These are phyloP conservation scores for Drosophila phalerata DNA, from an alignment of 2,888 invertebrate species.

Conservation along the genomic window DNA sequence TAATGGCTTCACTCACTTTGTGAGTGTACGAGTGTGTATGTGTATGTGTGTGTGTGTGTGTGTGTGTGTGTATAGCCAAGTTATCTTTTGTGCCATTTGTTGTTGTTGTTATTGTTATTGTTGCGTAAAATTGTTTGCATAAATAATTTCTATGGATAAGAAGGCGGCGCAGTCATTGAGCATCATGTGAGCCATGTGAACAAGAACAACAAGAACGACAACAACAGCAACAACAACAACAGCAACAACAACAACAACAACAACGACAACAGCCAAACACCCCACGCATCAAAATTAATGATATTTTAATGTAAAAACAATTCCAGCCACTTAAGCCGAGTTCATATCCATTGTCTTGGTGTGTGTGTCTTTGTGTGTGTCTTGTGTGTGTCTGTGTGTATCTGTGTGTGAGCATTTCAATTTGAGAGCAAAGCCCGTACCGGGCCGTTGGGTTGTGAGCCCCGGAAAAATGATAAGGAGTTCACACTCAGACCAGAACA, in stretches of 20 bases:
- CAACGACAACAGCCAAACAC: slow-evolving; percentile 9
- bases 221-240: slow-evolving; percentile 19
- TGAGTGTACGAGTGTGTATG: slow-evolving; percentile 8
- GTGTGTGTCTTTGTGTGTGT: slow-evolving; percentile 3
- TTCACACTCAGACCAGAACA: slow-evolving; percentile 11
- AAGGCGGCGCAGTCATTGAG: slow-evolving; percentile 19
- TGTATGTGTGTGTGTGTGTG: slow-evolving; percentile 6
- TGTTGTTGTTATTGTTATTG: slow-evolving; percentile 29
- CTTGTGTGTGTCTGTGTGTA: slow-evolving; percentile 15
- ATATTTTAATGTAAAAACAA: slow-evolving; percentile 82
- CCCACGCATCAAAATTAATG: slow-evolving; percentile 72
- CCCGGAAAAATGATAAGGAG: slow-evolving; percentile 22
- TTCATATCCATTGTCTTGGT: slow-evolving; percentile 49
- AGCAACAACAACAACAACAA: background rate
- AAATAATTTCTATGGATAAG: slow-evolving; percentile 57
- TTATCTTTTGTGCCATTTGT: slow-evolving; percentile 21
- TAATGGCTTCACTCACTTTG: slow-evolving; percentile 53
- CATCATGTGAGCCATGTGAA: slow-evolving; percentile 23
- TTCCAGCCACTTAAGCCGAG: slow-evolving; percentile 76
- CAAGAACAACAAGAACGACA: slow-evolving; percentile 20
- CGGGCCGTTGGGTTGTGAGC: slow-evolving; percentile 43
- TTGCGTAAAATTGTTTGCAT: slow-evolving; percentile 59
- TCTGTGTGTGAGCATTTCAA: slow-evolving; percentile 51
- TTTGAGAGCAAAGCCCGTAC: slow-evolving; percentile 50
- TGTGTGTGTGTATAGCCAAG: slow-evolving; percentile 25